These are phyloP conservation scores for Sparus aurata DNA, from an alignment of 2,797 vertebrate species.

Conservation along the genomic window DNA sequence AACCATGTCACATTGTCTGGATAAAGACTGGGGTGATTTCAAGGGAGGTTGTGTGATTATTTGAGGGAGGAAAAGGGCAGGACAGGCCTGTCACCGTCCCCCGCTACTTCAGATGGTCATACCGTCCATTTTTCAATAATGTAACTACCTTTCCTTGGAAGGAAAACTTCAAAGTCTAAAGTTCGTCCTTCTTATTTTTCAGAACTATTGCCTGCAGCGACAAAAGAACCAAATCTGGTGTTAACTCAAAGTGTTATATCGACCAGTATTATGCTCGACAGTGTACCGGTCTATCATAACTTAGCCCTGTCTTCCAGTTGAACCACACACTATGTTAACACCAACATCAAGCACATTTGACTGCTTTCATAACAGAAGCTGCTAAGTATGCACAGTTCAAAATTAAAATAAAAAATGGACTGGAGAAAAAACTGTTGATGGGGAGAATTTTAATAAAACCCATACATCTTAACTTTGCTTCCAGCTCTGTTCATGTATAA, in stretches of 20 bases:
- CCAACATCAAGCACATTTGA: constrained; percentile 18
- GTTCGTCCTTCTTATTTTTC: constrained; percentile 6
- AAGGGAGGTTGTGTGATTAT: constrained; percentile 13
- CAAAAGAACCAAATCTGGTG: not conserved
- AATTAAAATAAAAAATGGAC: constrained; percentile 13
- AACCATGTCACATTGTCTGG: constrained; percentile 1
- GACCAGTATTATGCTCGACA: not conserved
- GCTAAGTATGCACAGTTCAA: constrained; percentile 28
- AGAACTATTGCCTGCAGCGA: not conserved
- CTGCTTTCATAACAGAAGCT: constrained; percentile 26
- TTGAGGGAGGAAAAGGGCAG: constrained; percentile 9
- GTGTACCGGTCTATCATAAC: not conserved
- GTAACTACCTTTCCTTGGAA: constrained; percentile 8
- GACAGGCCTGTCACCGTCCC: not conserved
- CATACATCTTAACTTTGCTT: constrained; percentile 60
- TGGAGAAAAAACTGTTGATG: constrained; percentile 21
- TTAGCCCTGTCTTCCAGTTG: not conserved
- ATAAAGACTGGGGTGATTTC: constrained; percentile 6
- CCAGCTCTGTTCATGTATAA: constrained; percentile 68
- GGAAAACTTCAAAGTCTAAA: not conserved
- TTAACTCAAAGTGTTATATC: constrained; percentile 3
- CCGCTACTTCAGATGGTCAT: not conserved
- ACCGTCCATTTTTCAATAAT: constrained; percentile 25
- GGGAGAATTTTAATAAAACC: constrained; percentile 54
- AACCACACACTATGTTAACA: constrained; percentile 1